Base-by-base conservation (phyloP, 2,888 invertebrate genomes). In the Spatulosminthurus flaviceps region DNA sequence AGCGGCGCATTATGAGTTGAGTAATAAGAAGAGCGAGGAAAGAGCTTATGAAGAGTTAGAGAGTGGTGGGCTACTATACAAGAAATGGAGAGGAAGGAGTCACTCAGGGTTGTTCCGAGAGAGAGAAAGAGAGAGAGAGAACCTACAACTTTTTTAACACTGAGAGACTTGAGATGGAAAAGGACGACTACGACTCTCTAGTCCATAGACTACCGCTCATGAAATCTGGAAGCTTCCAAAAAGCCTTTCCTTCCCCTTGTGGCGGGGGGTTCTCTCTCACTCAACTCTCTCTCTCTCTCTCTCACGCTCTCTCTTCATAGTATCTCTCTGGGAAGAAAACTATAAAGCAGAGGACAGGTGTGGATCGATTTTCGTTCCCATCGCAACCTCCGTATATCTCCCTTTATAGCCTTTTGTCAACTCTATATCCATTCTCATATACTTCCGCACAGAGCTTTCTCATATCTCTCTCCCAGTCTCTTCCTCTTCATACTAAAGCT, bases 281-380 rank as follows among this genome's bases (percentile, higher is more conserved):
- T 42, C n/a, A n/a, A n/a, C 71, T 71, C 71, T 43, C 42, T 42
- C 43, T 71, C 71, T 71, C 41, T 29, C 24, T 42, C 34, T 43
- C 24, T 24, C 24, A 24, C 42, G 19, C 41, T 16, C 34, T 41
- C 43, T 72, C 41, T 43, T 22, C 51, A 51, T 4, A 51, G 51
- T 51, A 51, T 34, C 22, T 29, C 42, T 34, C 42, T n/a, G 11
- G 21, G 22, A 42, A 72, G 42, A 72, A 72, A 72, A 43, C 28
- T 60, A 73, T 73, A 64, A 70, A 70, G 41, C 24, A 66, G 61
- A 64, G 75, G 64, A 76, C 75, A 76, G 66, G 66, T 66, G 75
- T 76, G 75, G 66, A 76, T 76, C 75, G 75, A 76, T 76, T 66
- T 66, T 66, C 41, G 75, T 76, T 76, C 61, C 61, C 66, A 66